Evolutionary conservation across 2,888 invertebrate species (phyloP), one percentile per base, ranked within the genome.

Genomic region (Griposia aprilina): DNA sequence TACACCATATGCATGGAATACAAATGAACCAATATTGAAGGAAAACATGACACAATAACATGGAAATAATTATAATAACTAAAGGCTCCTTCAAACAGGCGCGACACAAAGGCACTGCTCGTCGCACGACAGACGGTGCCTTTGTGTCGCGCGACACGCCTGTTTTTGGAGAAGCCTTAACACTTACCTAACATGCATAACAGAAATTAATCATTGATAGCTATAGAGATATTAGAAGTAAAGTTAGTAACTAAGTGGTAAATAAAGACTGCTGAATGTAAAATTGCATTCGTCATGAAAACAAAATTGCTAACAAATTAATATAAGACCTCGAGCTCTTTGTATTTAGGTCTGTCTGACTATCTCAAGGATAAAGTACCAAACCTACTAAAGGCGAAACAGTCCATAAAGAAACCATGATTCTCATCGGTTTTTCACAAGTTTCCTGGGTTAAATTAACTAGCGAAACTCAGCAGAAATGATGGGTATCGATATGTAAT

Each of bases 51-150:
- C 36, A 52, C 17, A 80, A 60, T 57, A 20, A 20, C 26, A 36
- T 80, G 11, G 48, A 57, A 50, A 15, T 73, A 50, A 63, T 63
- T 80, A 78, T 48, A 62, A 71, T 71, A 71, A 52, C 60, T 45
- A 69, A 2, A 36, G 30, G 30, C 30, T 36, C 30, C 30, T 36
- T 2, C 30, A 36, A 36, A 36, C 30, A 36, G 30, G 30, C 30
- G 30, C 30, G 30, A 36, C 30, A 36, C 30, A 36, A 36, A 36
- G 30, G 30, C 30, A 36, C 30, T 3, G 30, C 3, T 36, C 30
- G 30, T 36, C 30, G 30, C 30, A 3, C 30, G 30, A 36, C 30
- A 36, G 3, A 36, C 30, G 30, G 30, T 36, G 30, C 30, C 30
- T 36, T 36, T 36, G 30, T 36, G 30, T 36, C 30, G 30, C 30